Evolutionary conservation across 2,797 vertebrate species (phyloP).

Genomic region (Micrastur ruficollis): DNA sequence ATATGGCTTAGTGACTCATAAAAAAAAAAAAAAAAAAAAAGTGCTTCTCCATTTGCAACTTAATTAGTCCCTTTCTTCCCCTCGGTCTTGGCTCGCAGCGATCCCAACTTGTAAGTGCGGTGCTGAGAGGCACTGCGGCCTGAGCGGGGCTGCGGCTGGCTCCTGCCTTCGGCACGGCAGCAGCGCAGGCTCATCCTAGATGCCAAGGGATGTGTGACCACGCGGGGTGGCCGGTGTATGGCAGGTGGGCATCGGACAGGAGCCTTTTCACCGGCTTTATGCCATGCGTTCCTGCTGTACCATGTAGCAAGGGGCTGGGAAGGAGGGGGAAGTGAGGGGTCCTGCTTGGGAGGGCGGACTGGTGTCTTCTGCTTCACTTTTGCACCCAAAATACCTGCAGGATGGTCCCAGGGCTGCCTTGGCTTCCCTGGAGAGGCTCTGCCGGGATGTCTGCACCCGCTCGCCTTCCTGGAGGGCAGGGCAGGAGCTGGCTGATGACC

Average conservation of each 20-base stretch:
- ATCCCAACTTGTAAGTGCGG: fast-evolving
- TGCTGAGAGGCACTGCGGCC: background rate
- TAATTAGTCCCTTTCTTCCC: background rate
- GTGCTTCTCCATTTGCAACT: background rate
- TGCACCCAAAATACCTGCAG: background rate
- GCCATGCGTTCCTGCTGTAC: fast-evolving
- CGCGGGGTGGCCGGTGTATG: fast-evolving
- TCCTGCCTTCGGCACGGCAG: background rate
- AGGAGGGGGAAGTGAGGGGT: fast-evolving
- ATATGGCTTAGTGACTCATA: slow-evolving; percentile 10
- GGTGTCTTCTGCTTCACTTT: background rate
- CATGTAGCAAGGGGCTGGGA: background rate
- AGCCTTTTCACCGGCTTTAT: background rate
- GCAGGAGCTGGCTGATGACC: background rate
- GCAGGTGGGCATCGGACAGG: background rate
- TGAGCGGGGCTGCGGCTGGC: fast-evolving
- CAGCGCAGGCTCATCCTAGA: background rate
- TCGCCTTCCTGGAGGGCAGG: background rate
- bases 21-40: background rate
- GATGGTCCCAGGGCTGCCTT: background rate
- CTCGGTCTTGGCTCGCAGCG: fast-evolving
- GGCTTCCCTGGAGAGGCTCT: background rate
- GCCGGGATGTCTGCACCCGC: background rate
- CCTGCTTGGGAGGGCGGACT: background rate
- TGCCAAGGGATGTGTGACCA: background rate